Evolutionary conservation across 2,797 vertebrate genomes (phyloP).

Genomic region (Clarias platycephalus): DNA sequence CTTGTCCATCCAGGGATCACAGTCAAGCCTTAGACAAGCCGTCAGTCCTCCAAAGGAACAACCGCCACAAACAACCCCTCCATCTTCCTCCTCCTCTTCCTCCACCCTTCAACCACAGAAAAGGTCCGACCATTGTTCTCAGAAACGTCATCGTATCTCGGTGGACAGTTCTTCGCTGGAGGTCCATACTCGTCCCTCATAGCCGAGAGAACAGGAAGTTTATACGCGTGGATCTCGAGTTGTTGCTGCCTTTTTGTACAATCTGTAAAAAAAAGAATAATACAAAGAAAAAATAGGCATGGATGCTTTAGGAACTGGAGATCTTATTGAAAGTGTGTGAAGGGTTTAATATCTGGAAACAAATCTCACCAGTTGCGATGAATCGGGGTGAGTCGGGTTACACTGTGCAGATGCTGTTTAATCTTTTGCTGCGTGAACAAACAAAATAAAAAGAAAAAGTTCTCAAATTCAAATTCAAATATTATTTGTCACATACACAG

Average conservation of each 20-base stretch:
- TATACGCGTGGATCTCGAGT: slow-evolving; percentile 32
- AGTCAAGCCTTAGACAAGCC: background rate
- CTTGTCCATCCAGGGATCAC: background rate
- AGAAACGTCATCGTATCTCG: slow-evolving; percentile 41
- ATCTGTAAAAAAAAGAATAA: slow-evolving; percentile 4
- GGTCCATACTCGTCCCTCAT: slow-evolving; percentile 43
- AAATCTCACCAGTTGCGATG: slow-evolving; percentile 64
- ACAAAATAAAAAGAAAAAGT: background rate
- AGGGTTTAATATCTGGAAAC: background rate
- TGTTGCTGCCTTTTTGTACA: slow-evolving; percentile 28
- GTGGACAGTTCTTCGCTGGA: slow-evolving; percentile 39
- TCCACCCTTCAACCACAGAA: background rate
- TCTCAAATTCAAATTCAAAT: too few relatives aligned
- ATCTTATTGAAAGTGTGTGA: background rate
- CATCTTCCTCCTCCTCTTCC: background rate
- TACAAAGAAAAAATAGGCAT: background rate
- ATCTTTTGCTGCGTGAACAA: slow-evolving; percentile 66
- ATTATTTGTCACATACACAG: too few relatives aligned
- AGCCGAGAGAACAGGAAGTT: slow-evolving; percentile 44
- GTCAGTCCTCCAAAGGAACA: slow-evolving; percentile 32
- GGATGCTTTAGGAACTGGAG: background rate
- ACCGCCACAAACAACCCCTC: background rate
- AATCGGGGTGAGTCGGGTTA: slow-evolving; percentile 56
- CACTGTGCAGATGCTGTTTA: slow-evolving; percentile 68
- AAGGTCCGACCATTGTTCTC: slow-evolving; percentile 42